Evolutionary conservation across 1,140 invertebrate species (phyloP).

Genomic region (Rhagoletis zephyria): DNA sequence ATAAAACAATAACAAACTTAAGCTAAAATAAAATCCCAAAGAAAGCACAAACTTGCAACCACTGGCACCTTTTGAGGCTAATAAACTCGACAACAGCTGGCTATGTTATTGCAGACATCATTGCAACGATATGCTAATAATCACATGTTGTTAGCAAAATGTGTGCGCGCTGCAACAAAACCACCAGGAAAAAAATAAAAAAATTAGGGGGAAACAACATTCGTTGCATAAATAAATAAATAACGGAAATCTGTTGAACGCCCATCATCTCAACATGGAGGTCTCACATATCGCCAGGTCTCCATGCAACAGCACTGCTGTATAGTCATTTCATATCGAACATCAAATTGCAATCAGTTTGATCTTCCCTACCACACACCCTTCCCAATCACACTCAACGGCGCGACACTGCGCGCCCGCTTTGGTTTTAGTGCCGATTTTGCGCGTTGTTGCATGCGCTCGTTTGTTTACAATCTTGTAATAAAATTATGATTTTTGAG

Average conservation of each 20-base stretch:
- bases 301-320: not conserved
- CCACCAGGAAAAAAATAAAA: not conserved
- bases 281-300: not conserved
- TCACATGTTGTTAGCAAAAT: not conserved
- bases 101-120: not conserved
- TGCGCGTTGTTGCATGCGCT: not conserved
- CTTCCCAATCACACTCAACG: not conserved
- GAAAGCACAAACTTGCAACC: not conserved
- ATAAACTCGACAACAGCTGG: constrained; percentile 20
- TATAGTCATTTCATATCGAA: not conserved
- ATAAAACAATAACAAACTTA: not conserved
- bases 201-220: not conserved
- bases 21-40: not conserved
- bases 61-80: not conserved
- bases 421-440: not conserved
- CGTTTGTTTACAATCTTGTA: constrained; percentile 28
- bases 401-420: not conserved
- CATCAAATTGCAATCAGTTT: not conserved
- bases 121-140: not conserved
- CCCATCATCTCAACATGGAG: not conserved
- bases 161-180: not conserved
- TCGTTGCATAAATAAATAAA: constrained; percentile 34
- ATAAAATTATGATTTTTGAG: constrained; percentile 20
- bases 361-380: not conserved
- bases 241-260: constrained; percentile 20